Evolutionary conservation across 2,888 invertebrate genomes (phyloP), one percentile per base, ranked within the genome.

Genomic region (Agrochola circellaris): DNA sequence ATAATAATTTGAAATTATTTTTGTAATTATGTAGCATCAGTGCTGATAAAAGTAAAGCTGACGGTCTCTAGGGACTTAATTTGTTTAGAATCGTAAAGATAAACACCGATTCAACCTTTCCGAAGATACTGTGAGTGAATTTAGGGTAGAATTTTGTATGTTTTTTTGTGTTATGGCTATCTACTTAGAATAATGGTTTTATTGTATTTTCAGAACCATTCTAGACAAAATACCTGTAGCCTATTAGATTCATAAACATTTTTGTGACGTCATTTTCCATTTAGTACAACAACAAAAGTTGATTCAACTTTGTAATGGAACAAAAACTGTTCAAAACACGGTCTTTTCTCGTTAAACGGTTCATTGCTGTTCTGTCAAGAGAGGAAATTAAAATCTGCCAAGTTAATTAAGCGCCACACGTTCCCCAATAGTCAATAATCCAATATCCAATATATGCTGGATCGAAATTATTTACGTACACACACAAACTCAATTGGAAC

Each of bases 311-410:
- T 54, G 2, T 11, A 65, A 73, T 68, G n/a, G 17, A 65, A 75
- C 13, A 68, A 56, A 79, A 70, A 51, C 23, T 38, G 26, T 70
- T 70, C 51, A 62, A 26, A 17, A 45, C 34, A 17, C 15, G 61
- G 65, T 74, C 75, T 77, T 69, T 23, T 30, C 67, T 74, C 75
- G 77, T 87, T 77, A 75, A 82, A 76, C 60, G 67, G 70, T 79
- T 74, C 71, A 86, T 73, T 76, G 72, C 76, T 65, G 51, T 56
- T 75, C 65, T 75, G 81, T 77, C 73, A 79, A 73, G 67, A 38
- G 73, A 82, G 89, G 90, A 90, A 90, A 90, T 90, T 90, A 86
- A 90, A 88, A 88, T 81, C 79, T 67, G 78, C 64, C 78, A 54
- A 38, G 85, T 88, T 89, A 90, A 90, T 90, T 89, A 89, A 89